phyloP scores from a whole-genome alignment of 2,888 invertebrate species.

The Melipona bicolor region DNA sequence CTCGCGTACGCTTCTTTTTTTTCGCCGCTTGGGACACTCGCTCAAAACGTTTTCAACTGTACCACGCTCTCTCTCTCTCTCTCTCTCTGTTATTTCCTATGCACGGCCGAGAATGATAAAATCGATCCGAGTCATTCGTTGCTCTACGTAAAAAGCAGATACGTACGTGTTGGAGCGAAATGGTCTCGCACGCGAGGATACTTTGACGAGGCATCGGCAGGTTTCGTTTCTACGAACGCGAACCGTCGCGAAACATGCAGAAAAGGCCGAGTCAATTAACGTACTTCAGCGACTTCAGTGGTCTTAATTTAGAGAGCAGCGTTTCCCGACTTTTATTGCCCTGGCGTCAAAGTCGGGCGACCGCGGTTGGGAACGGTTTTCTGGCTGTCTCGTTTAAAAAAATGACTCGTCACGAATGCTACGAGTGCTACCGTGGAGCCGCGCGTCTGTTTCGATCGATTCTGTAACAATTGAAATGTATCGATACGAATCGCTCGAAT shows the following conservation, averaged over 20 bases:
- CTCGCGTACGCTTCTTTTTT: constrained; percentile 23
- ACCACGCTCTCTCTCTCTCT: constrained; percentile 8
- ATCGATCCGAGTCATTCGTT: not conserved
- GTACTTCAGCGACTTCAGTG: constrained; percentile 46
- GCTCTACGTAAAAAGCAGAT: not conserved
- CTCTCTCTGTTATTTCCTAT: constrained; percentile 29
- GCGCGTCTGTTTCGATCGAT: constrained; percentile 14
- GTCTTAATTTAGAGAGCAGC: constrained; percentile 56
- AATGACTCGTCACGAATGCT: not conserved
- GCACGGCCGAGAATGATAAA: not conserved
- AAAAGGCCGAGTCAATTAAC: constrained; percentile 53
- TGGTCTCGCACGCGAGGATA: not conserved
- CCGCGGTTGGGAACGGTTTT: constrained; percentile 4
- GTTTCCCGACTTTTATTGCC: constrained; percentile 54
- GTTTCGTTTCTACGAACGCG: not conserved
- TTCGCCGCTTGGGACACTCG: constrained; percentile 35
- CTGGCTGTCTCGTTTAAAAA: not conserved
- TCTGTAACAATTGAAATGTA: not conserved
- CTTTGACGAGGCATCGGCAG: no score
- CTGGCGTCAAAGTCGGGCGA: constrained; percentile 28
- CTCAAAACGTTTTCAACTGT: constrained; percentile 1
- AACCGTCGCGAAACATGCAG: constrained; percentile 11
- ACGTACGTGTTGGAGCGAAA: no score
- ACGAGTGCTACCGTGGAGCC: no score
- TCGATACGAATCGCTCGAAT: constrained; percentile 12